phyloP scores from a whole-genome alignment of 2,888 invertebrate genomes.

The Julus scanicus region DNA sequence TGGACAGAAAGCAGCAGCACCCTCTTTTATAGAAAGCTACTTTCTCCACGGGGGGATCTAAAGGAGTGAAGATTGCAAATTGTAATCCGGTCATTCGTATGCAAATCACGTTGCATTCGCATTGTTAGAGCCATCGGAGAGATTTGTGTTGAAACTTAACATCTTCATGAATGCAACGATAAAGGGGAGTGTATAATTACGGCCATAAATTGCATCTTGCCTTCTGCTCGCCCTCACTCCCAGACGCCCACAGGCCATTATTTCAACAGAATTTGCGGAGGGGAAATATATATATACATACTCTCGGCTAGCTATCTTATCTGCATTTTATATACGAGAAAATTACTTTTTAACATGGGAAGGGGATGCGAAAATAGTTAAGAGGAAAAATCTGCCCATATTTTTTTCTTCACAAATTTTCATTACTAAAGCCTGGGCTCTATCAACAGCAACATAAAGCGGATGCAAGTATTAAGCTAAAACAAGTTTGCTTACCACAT shows the following conservation, averaged over 20 bases:
- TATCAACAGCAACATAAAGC: too few relatives aligned
- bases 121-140: neutral
- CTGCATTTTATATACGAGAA: slow-evolving; percentile 12
- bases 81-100: neutral
- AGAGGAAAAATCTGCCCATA: neutral
- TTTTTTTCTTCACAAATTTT: neutral
- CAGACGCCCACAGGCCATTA: slow-evolving; percentile 30
- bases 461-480: too few relatives aligned
- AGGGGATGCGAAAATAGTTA: neutral
- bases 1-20: neutral
- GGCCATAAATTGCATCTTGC: neutral
- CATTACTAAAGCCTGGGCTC: too few relatives aligned
- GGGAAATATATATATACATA: too few relatives aligned
- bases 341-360: neutral
- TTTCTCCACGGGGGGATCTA: neutral
- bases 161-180: slow-evolving; percentile 38
- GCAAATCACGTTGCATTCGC: slow-evolving; percentile 32
- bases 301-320: neutral
- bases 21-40: neutral
- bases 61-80: neutral
- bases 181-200: neutral
- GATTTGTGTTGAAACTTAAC: slow-evolving; percentile 42
- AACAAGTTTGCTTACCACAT: too few relatives aligned
- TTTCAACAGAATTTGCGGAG: neutral
- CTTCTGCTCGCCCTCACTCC: slow-evolving; percentile 38